Base-by-base conservation (phyloP, 1,140 invertebrate species). In the Caenorhabditis remanei region DNA sequence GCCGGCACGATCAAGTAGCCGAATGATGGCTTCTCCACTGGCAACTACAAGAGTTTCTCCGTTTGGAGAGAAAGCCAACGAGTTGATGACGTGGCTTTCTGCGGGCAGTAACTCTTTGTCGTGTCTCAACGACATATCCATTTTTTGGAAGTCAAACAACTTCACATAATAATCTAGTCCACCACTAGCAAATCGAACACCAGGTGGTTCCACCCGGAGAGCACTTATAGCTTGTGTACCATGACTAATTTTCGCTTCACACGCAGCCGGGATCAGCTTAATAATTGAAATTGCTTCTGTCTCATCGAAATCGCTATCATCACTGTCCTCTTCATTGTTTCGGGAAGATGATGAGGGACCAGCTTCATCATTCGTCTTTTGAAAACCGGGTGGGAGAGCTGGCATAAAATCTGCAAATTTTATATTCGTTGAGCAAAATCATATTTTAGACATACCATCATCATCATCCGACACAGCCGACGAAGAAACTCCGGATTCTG, bases 91-190 rank as follows among this genome's bases (percentile, higher is more conserved):
- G 93, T 99, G 96, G 92, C 94, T 96, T 93, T 98, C 97, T 93
- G 96, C 98, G 0, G 98, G 98, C 89, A 96, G 95, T 9, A 98
- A 93, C 0, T 95, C 96, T n/a, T 98, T 94, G 92, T 99, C 99
- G 88, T 96, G 96, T 83, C 96, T 94, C 93, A 98, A 94, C 0
- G 95, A 95, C 0, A 96, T 94, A 93, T 99, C 97, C 97, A 99
- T 99, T 11, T 97, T 97, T 85, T 96, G 96, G 94, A 99, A 99
- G 93, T 99, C 98, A 96, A 97, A 99, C 89, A 99, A 96, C 86
- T 95, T 96, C 0, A 99, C 95, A 90, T 98, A 96, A 93, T 98
- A 99, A 92, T 99, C 97, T 41, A 96, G 95, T 8, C 94, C 93
- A 13, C 98, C 97, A n/a, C 96, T 96, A 0, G 97, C 96, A 16